Percentiles rank a stretch among this genome's conserved stretches.
These are phyloP conservation scores for Crossocerus cetratus DNA, from an alignment of 2,888 invertebrate species.

Conservation along the genomic window DNA sequence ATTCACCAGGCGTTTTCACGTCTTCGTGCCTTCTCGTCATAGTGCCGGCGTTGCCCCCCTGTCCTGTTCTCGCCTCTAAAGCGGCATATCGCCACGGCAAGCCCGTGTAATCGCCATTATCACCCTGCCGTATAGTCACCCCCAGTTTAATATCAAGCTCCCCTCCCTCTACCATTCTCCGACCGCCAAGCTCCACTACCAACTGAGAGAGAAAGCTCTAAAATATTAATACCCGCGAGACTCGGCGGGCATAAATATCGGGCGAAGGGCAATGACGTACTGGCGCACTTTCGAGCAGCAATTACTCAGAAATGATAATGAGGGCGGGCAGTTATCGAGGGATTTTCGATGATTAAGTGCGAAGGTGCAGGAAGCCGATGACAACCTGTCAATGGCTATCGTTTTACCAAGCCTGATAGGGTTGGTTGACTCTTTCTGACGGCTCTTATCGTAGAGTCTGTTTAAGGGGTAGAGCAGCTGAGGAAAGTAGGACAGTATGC, in stretches of 20 bases:
- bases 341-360: no score
- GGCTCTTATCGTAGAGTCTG: constrained; percentile 12
- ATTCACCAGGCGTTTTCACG: constrained; percentile 68
- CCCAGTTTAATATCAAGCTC: constrained; percentile 22
- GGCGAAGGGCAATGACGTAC: no score
- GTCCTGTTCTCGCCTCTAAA: constrained; percentile 44
- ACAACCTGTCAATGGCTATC: neutral
- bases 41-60: constrained; percentile 47
- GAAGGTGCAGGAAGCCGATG: neutral
- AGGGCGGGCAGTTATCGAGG: no score
- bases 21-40: constrained; percentile 62
- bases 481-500: constrained; percentile 9
- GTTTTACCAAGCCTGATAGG: constrained; percentile 37
- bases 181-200: constrained; percentile 10
- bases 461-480: constrained; percentile 4
- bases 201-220: constrained; percentile 21
- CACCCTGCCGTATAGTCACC: constrained; percentile 26
- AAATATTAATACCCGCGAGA: constrained; percentile 39
- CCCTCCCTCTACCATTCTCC: constrained; percentile 21
- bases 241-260: neutral
- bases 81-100: constrained; percentile 51
- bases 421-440: constrained; percentile 49
- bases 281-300: no score
- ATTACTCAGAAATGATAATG: no score
- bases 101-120: constrained; percentile 59